Percentiles rank a stretch among this genome's conserved stretches.
phyloP scores from a whole-genome alignment of 2,113 vertebrate genomes.

The Ictidomys tridecemlineatus region DNA sequence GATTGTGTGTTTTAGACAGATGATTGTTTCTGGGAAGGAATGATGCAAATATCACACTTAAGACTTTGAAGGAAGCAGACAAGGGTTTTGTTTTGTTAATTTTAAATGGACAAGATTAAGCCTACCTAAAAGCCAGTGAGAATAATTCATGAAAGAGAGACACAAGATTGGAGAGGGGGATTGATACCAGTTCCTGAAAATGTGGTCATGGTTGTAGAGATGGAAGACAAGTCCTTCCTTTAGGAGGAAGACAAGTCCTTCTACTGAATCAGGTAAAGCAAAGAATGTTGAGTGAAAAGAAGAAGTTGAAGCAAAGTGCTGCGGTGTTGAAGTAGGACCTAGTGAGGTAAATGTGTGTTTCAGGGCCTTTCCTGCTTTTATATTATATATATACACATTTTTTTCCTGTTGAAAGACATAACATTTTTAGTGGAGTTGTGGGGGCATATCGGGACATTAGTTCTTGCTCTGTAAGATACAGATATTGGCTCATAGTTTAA shows the following conservation, averaged over 20 bases:
- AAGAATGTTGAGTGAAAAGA: neutral
- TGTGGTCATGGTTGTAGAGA: neutral
- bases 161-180: too few species aligned
- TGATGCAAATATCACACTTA: neutral
- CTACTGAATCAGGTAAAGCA: neutral
- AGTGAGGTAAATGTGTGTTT: neutral
- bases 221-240: neutral
- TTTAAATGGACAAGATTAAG: neutral
- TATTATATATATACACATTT: neutral
- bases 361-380: neutral
- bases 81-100: neutral
- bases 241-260: neutral
- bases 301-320: neutral
- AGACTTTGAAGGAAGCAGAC: neutral
- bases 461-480: neutral
- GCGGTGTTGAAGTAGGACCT: neutral
- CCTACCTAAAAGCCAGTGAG: neutral
- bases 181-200: neutral
- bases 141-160: neutral
- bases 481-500: neutral
- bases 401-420: neutral
- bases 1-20: neutral
- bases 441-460: neutral
- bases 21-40: neutral
- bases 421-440: rapidly evolving